Conservation (phyloP, 2,888 invertebrate genomes). For the Aphidoletes aphidimyza region DNA sequence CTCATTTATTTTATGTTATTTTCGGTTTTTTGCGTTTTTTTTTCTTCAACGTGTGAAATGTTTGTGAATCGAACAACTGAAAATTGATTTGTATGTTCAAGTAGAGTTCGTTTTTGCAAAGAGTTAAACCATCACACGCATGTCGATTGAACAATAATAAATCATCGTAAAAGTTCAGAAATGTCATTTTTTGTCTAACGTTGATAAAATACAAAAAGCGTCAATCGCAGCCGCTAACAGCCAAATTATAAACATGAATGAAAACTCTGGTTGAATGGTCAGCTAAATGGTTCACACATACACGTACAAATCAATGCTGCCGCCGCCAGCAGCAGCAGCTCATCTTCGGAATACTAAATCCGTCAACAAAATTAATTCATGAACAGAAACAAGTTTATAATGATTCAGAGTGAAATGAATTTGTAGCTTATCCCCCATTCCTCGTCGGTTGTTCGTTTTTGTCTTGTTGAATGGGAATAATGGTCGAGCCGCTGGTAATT, state of each 20-base stretch:
- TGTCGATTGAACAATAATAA: background rate
- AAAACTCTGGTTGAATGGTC: background rate
- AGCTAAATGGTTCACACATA: too few relatives aligned
- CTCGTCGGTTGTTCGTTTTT: background rate
- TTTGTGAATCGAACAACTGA: too few relatives aligned
- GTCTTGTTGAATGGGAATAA: background rate
- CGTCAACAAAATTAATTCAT: background rate
- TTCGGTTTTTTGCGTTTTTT: too few relatives aligned
- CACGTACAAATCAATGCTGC: too few relatives aligned
- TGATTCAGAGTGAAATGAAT: background rate
- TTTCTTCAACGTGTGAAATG: too few relatives aligned
- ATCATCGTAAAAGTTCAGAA: background rate
- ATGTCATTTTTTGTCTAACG: background rate
- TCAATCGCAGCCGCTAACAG: background rate
- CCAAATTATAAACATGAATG: background rate
- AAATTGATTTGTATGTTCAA: too few relatives aligned
- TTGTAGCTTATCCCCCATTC: background rate
- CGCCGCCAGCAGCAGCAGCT: too few relatives aligned
- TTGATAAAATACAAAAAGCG: background rate
- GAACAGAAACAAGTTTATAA: constrained; percentile 16
- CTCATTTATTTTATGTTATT: too few relatives aligned
- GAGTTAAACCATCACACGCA: too few relatives aligned
- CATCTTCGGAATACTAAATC: background rate
- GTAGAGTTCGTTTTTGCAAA: too few relatives aligned
- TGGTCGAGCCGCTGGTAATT: constrained; percentile 16